phyloP scores from a whole-genome alignment of 2,888 invertebrate species.

The Galerucella calmariensis region DNA sequence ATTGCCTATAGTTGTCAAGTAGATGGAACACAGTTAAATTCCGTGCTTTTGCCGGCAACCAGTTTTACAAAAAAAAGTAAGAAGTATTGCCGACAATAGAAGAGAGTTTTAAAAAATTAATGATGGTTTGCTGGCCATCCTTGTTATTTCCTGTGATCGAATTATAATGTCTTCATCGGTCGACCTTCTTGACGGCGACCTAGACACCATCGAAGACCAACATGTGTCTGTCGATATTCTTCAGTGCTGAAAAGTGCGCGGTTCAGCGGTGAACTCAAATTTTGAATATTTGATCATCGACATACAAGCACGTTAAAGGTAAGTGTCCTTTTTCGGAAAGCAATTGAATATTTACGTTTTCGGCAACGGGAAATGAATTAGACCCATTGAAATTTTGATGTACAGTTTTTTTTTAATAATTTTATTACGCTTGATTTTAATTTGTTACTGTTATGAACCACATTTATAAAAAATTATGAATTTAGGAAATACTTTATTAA shows the following conservation, averaged over 20 bases:
- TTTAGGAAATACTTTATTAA: too few species aligned
- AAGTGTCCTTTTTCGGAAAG: constrained; percentile 30
- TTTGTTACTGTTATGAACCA: too few species aligned
- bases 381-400: too few species aligned
- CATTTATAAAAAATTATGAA: too few species aligned
- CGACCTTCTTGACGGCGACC: constrained; percentile 50
- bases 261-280: constrained; percentile 39
- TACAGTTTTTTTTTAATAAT: too few species aligned
- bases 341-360: constrained; percentile 8
- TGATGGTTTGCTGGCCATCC: neutral
- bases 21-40: neutral
- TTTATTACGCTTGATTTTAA: too few species aligned
- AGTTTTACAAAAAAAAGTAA: constrained; percentile 2
- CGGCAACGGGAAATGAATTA: neutral
- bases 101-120: neutral
- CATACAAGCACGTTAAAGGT: constrained; percentile 36
- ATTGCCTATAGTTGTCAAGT: neutral
- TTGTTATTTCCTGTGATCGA: constrained; percentile 15
- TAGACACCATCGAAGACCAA: constrained; percentile 45
- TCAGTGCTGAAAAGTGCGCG: constrained; percentile 46
- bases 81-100: constrained; percentile 13
- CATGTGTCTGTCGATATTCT: constrained; percentile 36
- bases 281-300: constrained; percentile 38
- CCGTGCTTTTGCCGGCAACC: constrained; percentile 2
- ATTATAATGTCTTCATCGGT: constrained; percentile 19